A percentile compares a stretch with the other conserved stretches of the same genome.
phyloP scores from a whole-genome alignment of 2,888 invertebrate species.

The Drosophila pseudotakahashii region DNA sequence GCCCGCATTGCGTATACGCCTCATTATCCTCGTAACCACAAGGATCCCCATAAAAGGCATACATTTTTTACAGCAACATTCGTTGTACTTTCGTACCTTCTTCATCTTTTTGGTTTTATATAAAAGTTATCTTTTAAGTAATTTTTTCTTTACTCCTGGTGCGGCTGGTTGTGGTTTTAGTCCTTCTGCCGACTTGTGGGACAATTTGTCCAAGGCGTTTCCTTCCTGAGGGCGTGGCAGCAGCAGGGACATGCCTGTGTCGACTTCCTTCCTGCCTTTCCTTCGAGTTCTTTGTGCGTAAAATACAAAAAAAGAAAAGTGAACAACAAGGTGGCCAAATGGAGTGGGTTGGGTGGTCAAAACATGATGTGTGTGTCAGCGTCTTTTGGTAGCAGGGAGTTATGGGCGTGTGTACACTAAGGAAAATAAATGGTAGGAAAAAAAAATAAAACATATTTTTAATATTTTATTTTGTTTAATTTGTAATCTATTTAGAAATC shows the following conservation, averaged over 20 bases:
- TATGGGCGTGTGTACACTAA: constrained; percentile 12
- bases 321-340: constrained; percentile 21
- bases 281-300: constrained; percentile 31
- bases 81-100: too few species aligned
- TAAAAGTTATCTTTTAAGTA: constrained; percentile 41
- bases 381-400: constrained; percentile 8
- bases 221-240: constrained; percentile 56
- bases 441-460: too few species aligned
- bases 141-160: constrained; percentile 14
- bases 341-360: constrained; percentile 23
- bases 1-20: constrained; percentile 42
- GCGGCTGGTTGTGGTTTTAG: constrained; percentile 11
- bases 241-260: constrained; percentile 55
- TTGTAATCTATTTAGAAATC: too few species aligned
- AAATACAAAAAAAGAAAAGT: constrained; percentile 25
- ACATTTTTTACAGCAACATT: constrained; percentile 21
- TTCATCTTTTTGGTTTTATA: constrained; percentile 14
- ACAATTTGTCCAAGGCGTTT: constrained; percentile 69
- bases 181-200: constrained; percentile 9
- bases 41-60: constrained; percentile 26
- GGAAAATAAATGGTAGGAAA: neutral
- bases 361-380: constrained; percentile 39
- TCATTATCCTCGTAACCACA: constrained; percentile 43
- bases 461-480: too few species aligned
- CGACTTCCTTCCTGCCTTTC: constrained; percentile 67